phyloP scores from a whole-genome alignment of 2,113 vertebrate genomes.

The Anarhynchus alexandrinus region DNA sequence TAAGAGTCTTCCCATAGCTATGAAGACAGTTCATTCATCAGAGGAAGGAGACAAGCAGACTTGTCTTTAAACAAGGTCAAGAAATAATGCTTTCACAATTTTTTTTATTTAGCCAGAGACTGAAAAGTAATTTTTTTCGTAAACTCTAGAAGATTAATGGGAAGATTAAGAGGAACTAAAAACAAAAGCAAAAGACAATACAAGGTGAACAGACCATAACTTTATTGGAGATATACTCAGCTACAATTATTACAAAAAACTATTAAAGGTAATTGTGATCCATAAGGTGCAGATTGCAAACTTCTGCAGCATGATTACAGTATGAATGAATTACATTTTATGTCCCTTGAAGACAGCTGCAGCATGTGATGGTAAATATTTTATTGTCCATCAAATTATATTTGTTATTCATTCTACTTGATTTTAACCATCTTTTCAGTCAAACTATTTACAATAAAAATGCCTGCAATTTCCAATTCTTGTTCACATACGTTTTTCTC shows the following conservation, averaged over 20 bases:
- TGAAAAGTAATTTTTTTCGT: neutral
- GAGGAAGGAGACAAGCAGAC: slow-evolving; percentile 28
- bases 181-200: slow-evolving; percentile 13
- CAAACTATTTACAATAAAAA: slow-evolving; percentile 79
- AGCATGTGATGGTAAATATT: slow-evolving; percentile 77
- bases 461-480: slow-evolving; percentile 70
- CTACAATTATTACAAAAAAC: slow-evolving; percentile 89
- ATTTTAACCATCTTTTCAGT: slow-evolving; percentile 73
- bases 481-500: slow-evolving; percentile 61
- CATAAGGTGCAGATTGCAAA: slow-evolving; percentile 90
- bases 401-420: slow-evolving; percentile 71
- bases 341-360: slow-evolving; percentile 82
- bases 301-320: slow-evolving; percentile 86
- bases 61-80: slow-evolving; percentile 15
- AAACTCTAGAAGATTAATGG: neutral
- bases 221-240: slow-evolving; percentile 96
- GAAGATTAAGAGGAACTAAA: neutral
- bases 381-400: slow-evolving; percentile 75
- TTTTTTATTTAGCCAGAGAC: neutral
- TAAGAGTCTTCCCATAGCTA: slow-evolving; percentile 19
- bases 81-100: neutral
- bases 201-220: slow-evolving; percentile 85
- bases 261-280: slow-evolving; percentile 87
- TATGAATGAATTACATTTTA: slow-evolving; percentile 81
- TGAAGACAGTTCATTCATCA: slow-evolving; percentile 39